A percentile compares a stretch with the other conserved stretches of the same genome.
Conservation (phyloP, 53 echinoderm and acorn worm species). For the Paracentrotus lividus region DNA sequence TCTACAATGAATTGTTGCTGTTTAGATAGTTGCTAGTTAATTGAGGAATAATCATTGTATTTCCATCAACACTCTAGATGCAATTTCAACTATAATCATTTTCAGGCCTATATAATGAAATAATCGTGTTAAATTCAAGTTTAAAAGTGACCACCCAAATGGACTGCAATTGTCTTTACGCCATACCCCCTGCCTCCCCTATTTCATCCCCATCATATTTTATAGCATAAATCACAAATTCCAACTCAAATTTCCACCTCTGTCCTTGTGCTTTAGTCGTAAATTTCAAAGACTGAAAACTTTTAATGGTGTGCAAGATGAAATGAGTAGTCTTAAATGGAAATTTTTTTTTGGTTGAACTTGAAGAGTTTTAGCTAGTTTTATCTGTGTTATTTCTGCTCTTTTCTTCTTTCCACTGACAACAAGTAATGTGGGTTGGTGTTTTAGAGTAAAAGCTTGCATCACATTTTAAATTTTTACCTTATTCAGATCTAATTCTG, state of each 20-base stretch:
- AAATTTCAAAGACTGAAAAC: conserved; percentile 22
- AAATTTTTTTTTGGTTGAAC: too few species aligned
- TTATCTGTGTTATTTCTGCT: neutral
- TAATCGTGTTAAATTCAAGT: too few species aligned
- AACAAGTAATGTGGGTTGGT: neutral
- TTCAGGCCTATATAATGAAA: too few species aligned
- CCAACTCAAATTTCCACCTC: conserved; percentile 23
- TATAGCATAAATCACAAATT: conserved; percentile 41
- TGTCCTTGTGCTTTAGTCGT: neutral
- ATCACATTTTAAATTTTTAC: neutral
- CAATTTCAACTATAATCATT: too few species aligned
- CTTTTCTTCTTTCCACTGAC: neutral
- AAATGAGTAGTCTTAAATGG: neutral
- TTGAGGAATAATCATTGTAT: too few species aligned
- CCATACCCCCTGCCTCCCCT: neutral
- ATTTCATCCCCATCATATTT: neutral
- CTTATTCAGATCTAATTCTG: neutral
- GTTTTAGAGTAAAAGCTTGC: neutral
- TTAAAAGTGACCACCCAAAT: neutral
- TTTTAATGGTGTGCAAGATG: neutral
- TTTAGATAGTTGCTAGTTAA: too few species aligned
- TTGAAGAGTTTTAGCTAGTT: neutral
- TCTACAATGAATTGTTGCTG: too few species aligned
- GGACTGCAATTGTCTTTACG: neutral
- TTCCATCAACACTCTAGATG: too few species aligned